Base-by-base conservation (phyloP, 64 coral and sea anemone species). In the Pachyseris speciosa region DNA sequence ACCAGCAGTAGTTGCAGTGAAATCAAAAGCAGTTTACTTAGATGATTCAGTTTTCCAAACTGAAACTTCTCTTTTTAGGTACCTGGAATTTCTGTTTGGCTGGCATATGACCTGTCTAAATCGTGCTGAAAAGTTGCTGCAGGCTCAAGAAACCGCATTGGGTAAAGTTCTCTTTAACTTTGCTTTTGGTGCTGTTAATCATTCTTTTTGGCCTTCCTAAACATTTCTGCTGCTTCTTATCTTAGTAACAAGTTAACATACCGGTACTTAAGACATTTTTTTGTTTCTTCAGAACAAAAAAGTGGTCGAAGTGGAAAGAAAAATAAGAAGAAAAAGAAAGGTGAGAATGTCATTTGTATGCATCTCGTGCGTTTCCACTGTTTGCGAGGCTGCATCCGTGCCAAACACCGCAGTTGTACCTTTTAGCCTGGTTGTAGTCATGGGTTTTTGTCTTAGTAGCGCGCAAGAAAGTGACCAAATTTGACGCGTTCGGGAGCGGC, bases 321-420 rank as follows among this genome's bases (percentile, higher is more conserved):
- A 69, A 98, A 98, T 77, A 98, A 95, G 74, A 98, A 93, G 93
- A 98, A 98, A 89, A 98, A 98, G 86, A 96, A 96, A 93, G 94
- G 94, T 90, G n/a, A 36, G 60, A 9, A 49, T 32, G 40, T n/a
- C n/a, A n/a, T n/a, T n/a, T n/a, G n/a, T n/a, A n/a, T n/a, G n/a
- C n/a, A n/a, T n/a, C n/a, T n/a, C n/a, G n/a, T n/a, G n/a, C n/a
- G n/a, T n/a, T n/a, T n/a, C n/a, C n/a, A n/a, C n/a, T n/a, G n/a
- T n/a, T n/a, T n/a, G n/a, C n/a, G n/a, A n/a, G n/a, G n/a, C n/a
- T n/a, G n/a, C n/a, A n/a, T n/a, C n/a, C n/a, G n/a, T n/a, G n/a
- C n/a, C n/a, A n/a, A n/a, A n/a, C n/a, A n/a, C n/a, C n/a, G n/a
- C n/a, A n/a, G n/a, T n/a, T n/a, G n/a, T n/a, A n/a, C n/a, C n/a